These are phyloP conservation scores for Oenanthe melanoleuca DNA, from an alignment of 2,113 vertebrate genomes.

Conservation along the genomic window DNA sequence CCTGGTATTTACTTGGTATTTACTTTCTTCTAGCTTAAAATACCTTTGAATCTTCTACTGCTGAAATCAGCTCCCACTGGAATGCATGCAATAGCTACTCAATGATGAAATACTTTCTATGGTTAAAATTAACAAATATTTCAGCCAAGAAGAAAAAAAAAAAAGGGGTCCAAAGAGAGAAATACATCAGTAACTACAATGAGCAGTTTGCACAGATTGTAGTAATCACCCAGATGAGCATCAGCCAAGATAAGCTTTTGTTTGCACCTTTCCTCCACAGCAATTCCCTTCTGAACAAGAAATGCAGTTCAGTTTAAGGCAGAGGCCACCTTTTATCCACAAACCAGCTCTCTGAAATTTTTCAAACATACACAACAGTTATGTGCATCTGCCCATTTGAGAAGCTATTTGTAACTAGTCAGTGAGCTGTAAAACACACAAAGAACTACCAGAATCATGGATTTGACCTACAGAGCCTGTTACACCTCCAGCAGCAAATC, in stretches of 20 bases:
- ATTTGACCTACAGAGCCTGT: neutral
- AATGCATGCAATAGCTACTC: neutral
- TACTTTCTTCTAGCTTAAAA: neutral
- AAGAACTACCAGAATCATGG: neutral
- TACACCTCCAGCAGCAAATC: neutral
- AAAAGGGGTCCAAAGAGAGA: neutral
- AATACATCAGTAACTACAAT: neutral
- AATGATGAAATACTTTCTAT: neutral
- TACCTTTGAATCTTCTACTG: neutral
- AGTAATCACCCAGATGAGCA: neutral
- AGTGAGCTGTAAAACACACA: neutral
- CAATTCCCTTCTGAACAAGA: neutral
- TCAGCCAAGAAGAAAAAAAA: neutral
- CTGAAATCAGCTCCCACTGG: neutral
- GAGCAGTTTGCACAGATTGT: neutral
- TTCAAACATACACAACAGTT: neutral
- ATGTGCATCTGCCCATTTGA: neutral
- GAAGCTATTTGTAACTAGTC: neutral
- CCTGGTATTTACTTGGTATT: neutral
- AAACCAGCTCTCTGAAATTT: neutral
- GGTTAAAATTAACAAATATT: neutral
- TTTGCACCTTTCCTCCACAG: neutral
- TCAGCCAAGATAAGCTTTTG: neutral
- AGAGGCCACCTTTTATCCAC: neutral
- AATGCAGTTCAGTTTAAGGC: neutral